A percentile compares a stretch with the other conserved stretches of the same genome.
Evolutionary conservation across 2,888 invertebrate genomes (phyloP).

Genomic region (Pteria penguin): DNA sequence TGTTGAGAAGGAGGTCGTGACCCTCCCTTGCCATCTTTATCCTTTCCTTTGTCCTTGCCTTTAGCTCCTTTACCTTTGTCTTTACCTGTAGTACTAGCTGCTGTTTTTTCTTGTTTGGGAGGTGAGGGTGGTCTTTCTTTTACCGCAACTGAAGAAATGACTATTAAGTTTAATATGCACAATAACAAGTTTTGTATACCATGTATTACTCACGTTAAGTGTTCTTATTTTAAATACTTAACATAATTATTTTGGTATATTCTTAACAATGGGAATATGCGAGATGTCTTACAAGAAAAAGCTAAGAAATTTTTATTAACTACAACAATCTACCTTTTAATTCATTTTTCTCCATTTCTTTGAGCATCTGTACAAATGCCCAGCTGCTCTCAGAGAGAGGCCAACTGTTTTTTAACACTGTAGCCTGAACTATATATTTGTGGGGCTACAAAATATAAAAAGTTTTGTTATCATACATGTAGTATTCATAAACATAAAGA

Average conservation of each 20-base stretch:
- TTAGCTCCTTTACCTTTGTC: slow-evolving; percentile 69
- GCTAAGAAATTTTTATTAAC: no score
- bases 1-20: slow-evolving; percentile 77
- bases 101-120: slow-evolving; percentile 67
- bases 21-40: slow-evolving; percentile 65
- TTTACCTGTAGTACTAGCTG: slow-evolving; percentile 59
- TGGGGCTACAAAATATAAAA: slow-evolving; percentile 68
- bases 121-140: slow-evolving; percentile 73
- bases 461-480: no score
- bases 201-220: no score
- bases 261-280: no score
- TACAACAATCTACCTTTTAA: slow-evolving; percentile 76
- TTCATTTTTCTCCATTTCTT: slow-evolving; percentile 79
- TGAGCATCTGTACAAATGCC: slow-evolving; percentile 78
- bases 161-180: no score
- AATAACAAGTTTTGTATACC: no score
- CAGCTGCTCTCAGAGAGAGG: slow-evolving; percentile 77
- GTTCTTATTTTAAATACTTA: no score
- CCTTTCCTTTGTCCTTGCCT: slow-evolving; percentile 73
- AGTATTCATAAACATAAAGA: no score
- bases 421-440: slow-evolving; percentile 80
- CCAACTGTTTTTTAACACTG: slow-evolving; percentile 78
- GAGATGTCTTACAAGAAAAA: no score
- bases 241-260: no score
- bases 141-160: slow-evolving; percentile 62